Base-by-base conservation (phyloP, 2,797 vertebrate genomes). In the Argya squamiceps region DNA sequence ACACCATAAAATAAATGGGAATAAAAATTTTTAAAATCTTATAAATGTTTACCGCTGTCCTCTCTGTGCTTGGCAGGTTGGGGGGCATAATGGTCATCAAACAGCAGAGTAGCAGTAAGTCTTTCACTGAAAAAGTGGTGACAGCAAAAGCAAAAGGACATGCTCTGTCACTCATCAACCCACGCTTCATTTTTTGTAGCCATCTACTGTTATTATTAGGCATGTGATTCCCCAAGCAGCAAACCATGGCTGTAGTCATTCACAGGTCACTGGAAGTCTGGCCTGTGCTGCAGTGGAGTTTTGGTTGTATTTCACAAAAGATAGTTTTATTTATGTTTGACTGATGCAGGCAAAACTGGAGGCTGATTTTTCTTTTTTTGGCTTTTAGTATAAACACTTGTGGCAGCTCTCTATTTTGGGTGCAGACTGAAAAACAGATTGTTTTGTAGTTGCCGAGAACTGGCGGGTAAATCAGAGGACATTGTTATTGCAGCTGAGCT, bases 301-400 rank as follows among this genome's bases (percentile, higher is more conserved):
- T 59, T 74, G 80, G 88, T 84, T 92, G 75, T 89, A 52, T 91
- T 96, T 94, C 93, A 88, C 50, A 76, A 44, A 53, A 83, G 47
- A 84, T 56, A 81, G n/a, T 34, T 96, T 93, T 95, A 90, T 95
- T 96, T 91, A 58, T 59, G 44, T 74, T 88, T 80, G 88, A 71
- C 64, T 60, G 62, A 62, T 29, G 55, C 84, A 70, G 79, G 75
- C 75, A 80, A 69, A 92, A 80, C 89, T 73, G 50, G 78, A 93
- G 92, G 79, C 52, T 76, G 87, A 55, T 50, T 91, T 88, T 93
- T 68, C 74, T 84, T 89, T 84, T 91, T 88, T 75, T 89, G 63
- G 67, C 78, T 91, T 84, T 74, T 22, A 76, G 59, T 30, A 60
- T 64, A 94, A 94, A 92, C 84, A 85, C 58, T 92, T 3, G 0